Percentiles rank a stretch among this genome's conserved stretches.
Evolutionary conservation across 2,888 invertebrate genomes (phyloP).

Genomic region (Spisula solida): DNA sequence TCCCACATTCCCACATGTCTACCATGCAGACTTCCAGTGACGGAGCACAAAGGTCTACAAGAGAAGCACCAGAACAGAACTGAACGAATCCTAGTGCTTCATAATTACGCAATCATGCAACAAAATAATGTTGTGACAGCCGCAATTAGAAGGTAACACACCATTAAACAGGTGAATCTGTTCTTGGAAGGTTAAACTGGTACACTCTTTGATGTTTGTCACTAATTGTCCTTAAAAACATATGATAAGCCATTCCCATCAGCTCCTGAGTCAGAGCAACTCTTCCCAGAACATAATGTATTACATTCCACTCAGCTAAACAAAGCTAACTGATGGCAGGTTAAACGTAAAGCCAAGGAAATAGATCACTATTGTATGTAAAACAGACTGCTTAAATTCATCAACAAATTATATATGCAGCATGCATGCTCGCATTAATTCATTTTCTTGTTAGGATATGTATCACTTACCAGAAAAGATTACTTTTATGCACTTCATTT

Average conservation of each 20-base stretch:
- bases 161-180: not conserved
- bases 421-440: not conserved
- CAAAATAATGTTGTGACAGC: not conserved
- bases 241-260: not conserved
- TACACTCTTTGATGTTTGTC: not conserved
- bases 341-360: not conserved
- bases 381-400: slow-evolving; percentile 1
- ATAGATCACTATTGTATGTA: not conserved
- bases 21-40: not conserved
- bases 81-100: not conserved
- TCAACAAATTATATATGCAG: not conserved
- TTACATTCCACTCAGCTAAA: not conserved
- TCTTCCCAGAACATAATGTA: not conserved
- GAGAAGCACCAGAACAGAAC: not conserved
- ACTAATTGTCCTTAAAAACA: not conserved
- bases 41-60: not conserved
- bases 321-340: not conserved
- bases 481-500: no score
- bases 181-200: not conserved
- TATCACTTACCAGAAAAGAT: no score
- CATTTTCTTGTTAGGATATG: no score
- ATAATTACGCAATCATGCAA: slow-evolving; percentile 15
- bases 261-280: not conserved
- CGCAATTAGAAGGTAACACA: not conserved
- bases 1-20: not conserved